Base-by-base conservation (phyloP, 1,140 invertebrate species). In the Panulirus ornatus region DNA sequence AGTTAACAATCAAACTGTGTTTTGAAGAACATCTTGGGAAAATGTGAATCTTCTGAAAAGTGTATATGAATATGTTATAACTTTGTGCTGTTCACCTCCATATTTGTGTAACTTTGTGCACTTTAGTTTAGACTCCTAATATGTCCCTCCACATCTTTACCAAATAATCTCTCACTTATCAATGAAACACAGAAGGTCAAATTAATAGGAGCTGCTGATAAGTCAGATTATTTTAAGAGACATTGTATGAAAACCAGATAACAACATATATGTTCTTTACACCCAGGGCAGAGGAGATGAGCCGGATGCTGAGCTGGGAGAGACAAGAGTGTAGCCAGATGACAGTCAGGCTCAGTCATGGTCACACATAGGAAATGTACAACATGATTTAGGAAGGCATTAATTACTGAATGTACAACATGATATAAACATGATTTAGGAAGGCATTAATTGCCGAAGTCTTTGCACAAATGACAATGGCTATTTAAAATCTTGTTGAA, bases 221-320 rank as follows among this genome's bases (percentile, higher is more conserved):
- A 9, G 8, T 8, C 70, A 71, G 70, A 34, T 22, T 58, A 19
- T 27, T 19, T 71, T 71, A n/a, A 71, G 27, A 71, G 8, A 19
- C 30, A 14, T 19, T 71, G n/a, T n/a, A n/a, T n/a, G n/a, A n/a
- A n/a, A n/a, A n/a, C n/a, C n/a, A n/a, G n/a, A n/a, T n/a, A n/a
- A n/a, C n/a, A n/a, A n/a, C n/a, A n/a, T n/a, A n/a, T n/a, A n/a
- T n/a, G n/a, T n/a, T 34, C 27, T 40, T 30, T 63, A 30, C 34
- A 40, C 36, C 30, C 75, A 88, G 85, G 76, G 75, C 38, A 51
- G 85, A 30, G 85, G 76, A 70, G 85, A 88, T 36, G 75, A 66
- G 30, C 63, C 40, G 34, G 83, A 84, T 34, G 44, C 83, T 6
- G 85, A 88, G 30, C 42, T 88, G 27, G 85, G 85, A 19, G 85